Conservation (phyloP, 2,888 invertebrate species). For the Drosophila dives region DNA sequence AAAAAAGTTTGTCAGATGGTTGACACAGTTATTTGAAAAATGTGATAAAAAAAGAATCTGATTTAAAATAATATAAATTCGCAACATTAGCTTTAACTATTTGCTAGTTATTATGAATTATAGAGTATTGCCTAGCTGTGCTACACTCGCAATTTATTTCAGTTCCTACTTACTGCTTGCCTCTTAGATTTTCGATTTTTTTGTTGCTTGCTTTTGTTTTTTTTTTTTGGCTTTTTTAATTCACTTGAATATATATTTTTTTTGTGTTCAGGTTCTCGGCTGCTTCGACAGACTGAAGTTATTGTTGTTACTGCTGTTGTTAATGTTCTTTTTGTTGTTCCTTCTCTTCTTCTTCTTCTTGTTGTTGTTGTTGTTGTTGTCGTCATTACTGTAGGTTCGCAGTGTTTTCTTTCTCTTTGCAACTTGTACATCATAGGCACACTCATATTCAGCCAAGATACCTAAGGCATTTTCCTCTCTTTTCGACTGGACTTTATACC, state of each 20-base stretch:
- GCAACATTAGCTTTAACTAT: not conserved
- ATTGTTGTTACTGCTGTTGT: conserved; percentile 34
- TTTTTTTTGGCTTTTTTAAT: conserved; percentile 22
- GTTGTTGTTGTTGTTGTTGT: conserved; percentile 35
- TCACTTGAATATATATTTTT: conserved; percentile 44
- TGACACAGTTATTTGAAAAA: not conserved
- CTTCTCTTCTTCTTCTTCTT: conserved; percentile 36
- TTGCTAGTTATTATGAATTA: not conserved
- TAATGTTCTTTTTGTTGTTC: conserved; percentile 38
- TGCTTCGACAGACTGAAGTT: conserved; percentile 22
- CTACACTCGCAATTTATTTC: conserved; percentile 3
- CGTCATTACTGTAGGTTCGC: conserved; percentile 59
- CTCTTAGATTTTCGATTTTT: conserved; percentile 21
- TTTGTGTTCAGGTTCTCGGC: conserved; percentile 44
- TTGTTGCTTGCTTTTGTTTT: conserved; percentile 26
- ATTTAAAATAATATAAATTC: not conserved
- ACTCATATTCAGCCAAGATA: not conserved
- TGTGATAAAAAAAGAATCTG: not conserved
- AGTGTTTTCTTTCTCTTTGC: conserved; percentile 41
- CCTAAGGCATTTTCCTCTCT: conserved; percentile 24
- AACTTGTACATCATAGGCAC: conserved; percentile 46
- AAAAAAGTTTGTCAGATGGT: not conserved
- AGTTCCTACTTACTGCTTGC: conserved; percentile 35
- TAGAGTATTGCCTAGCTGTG: conserved; percentile 29
- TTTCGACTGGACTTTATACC: conserved; percentile 11